These are phyloP conservation scores for Ornithorhynchus anatinus DNA, from an alignment of 2,113 vertebrate genomes.

Conservation along the genomic window DNA sequence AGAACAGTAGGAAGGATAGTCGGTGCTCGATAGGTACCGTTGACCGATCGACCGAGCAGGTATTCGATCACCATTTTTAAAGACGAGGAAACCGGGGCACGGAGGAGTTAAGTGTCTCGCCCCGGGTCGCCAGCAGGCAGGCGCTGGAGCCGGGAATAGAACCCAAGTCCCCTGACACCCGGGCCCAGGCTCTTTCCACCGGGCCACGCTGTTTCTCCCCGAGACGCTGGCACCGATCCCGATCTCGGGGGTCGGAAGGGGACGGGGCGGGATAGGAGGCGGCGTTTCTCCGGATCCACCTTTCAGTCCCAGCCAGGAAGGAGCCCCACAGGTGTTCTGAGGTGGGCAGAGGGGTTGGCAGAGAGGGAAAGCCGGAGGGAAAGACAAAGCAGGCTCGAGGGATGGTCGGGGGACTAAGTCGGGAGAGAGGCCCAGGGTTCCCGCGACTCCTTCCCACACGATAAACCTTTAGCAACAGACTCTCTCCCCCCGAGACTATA, in stretches of 20 bases:
- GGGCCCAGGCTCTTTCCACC: too few relatives aligned
- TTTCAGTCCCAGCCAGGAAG: too few relatives aligned
- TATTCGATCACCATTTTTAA: not conserved
- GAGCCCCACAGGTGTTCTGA: too few relatives aligned
- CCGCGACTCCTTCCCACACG: not conserved
- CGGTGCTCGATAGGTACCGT: too few relatives aligned
- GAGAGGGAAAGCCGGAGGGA: not conserved
- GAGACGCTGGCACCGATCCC: not conserved
- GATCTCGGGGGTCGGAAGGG: not conserved
- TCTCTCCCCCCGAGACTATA: not conserved
- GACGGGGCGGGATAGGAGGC: not conserved
- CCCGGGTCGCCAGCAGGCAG: too few relatives aligned
- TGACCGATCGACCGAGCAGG: not conserved
- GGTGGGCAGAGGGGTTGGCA: not conserved
- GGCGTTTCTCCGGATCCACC: too few relatives aligned
- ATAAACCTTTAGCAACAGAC: not conserved
- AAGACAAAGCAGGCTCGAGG: not conserved
- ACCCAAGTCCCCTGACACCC: too few relatives aligned
- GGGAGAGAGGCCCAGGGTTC: not conserved
- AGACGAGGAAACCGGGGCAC: not conserved
- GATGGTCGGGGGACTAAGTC: not conserved
- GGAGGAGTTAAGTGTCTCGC: too few relatives aligned
- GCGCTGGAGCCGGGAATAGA: too few relatives aligned
- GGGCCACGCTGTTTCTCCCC: too few relatives aligned
- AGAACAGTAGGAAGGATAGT: not conserved